A percentile compares a stretch with the other conserved stretches of the same genome.
Evolutionary conservation across 2,797 vertebrate species (phyloP).

Genomic region (Hypotaenidia philippensis): DNA sequence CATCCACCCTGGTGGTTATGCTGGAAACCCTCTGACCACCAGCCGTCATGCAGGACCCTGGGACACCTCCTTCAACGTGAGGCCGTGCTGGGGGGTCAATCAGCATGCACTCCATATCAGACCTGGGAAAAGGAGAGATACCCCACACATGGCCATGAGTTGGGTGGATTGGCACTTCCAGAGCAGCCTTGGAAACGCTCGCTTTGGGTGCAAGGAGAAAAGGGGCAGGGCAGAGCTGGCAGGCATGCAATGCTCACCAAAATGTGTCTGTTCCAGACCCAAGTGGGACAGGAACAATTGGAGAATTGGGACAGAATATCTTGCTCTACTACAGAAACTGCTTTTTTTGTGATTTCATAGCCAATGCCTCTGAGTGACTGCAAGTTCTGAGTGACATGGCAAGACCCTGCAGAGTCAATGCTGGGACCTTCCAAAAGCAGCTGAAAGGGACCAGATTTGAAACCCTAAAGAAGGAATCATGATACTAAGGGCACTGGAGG

Average conservation of each 20-base stretch:
- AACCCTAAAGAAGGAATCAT: neutral
- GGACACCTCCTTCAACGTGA: slow-evolving; percentile 79
- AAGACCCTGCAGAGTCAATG: neutral
- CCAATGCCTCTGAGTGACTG: neutral
- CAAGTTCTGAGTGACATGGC: neutral
- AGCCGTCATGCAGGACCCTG: slow-evolving; percentile 76
- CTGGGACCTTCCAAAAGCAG: neutral
- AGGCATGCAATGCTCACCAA: rapidly evolving
- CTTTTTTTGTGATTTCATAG: neutral
- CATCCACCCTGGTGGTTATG: slow-evolving; percentile 87
- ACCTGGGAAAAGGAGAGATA: slow-evolving; percentile 40
- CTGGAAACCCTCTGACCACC: slow-evolving; percentile 83
- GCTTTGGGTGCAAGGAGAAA: neutral
- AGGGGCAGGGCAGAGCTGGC: neutral
- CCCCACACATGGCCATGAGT: neutral
- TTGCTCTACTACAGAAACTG: neutral
- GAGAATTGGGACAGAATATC: neutral
- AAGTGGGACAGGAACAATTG: neutral
- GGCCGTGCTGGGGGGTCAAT: slow-evolving; percentile 90
- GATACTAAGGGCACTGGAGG: neutral
- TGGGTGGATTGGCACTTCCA: rapidly evolving
- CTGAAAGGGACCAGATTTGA: neutral
- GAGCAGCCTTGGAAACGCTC: neutral
- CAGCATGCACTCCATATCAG: slow-evolving; percentile 82
- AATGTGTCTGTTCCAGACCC: neutral